Evolutionary conservation across 2,888 invertebrate species (phyloP).

Genomic region (Andrena praecox): DNA sequence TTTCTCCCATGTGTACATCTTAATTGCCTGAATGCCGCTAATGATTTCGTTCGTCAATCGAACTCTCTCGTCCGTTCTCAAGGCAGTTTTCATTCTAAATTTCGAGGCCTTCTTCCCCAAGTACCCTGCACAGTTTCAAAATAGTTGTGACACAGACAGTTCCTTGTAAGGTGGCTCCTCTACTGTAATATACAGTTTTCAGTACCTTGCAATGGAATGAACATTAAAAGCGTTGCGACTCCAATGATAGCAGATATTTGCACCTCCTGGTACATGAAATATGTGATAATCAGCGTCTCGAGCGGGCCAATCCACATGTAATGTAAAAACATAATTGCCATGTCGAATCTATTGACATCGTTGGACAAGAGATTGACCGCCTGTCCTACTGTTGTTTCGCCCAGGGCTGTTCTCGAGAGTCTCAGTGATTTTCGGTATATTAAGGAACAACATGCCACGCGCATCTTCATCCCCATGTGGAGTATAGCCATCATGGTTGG

Average conservation of each 20-base stretch:
- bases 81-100: constrained; percentile 91
- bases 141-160: neutral
- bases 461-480: constrained; percentile 93
- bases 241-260: constrained; percentile 90
- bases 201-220: constrained; percentile 91
- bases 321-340: constrained; percentile 94
- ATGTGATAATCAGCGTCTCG: constrained; percentile 92
- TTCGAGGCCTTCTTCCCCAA: constrained; percentile 92
- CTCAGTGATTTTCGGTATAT: constrained; percentile 93
- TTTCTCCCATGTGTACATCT: constrained; percentile 97
- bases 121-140: constrained; percentile 86
- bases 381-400: constrained; percentile 92
- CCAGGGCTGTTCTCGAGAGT: constrained; percentile 92
- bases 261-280: constrained; percentile 91
- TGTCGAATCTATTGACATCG: constrained; percentile 97
- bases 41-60: constrained; percentile 96
- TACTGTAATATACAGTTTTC: neutral
- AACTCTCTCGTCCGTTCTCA: constrained; percentile 95
- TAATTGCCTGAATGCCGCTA: constrained; percentile 94
- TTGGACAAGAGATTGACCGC: constrained; percentile 97
- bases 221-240: constrained; percentile 89
- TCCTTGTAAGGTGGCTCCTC: neutral
- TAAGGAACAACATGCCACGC: constrained; percentile 93
- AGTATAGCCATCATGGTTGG: constrained; percentile 94
- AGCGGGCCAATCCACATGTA: constrained; percentile 96